Evolutionary conservation across 2,797 vertebrate species (phyloP).

Genomic region (Pampus argenteus): DNA sequence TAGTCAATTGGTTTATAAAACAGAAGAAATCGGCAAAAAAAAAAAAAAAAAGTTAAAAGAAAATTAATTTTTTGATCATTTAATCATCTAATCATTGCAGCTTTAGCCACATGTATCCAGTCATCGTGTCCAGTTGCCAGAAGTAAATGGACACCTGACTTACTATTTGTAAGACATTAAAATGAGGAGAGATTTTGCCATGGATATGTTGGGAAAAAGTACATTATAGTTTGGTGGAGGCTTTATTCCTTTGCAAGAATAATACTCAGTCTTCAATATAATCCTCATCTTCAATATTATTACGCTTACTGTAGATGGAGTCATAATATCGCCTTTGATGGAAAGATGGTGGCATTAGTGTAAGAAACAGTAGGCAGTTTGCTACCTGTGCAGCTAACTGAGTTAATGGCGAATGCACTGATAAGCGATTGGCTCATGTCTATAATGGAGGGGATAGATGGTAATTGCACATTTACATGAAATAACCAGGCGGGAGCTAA

Average conservation of each 20-base stretch:
- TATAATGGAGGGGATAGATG: not conserved
- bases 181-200: constrained; percentile 33
- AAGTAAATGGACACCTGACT: not conserved
- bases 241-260: constrained; percentile 6
- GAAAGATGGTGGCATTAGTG: not conserved
- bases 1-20: not conserved
- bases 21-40: not conserved
- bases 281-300: constrained; percentile 22
- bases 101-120: not conserved
- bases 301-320: constrained; percentile 4
- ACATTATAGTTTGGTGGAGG: constrained; percentile 28
- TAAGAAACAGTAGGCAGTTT: not conserved
- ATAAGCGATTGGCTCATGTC: not conserved
- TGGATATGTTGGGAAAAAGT: not conserved
- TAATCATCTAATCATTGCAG: too few relatives aligned
- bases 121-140: not conserved
- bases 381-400: constrained; percentile 1
- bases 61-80: too few relatives aligned
- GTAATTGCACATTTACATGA: constrained; percentile 22
- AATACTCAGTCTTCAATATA: constrained; percentile 13
- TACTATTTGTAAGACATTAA: not conserved
- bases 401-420: not conserved
- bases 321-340: not conserved
- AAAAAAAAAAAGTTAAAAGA: too few relatives aligned
- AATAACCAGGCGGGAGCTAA: not conserved